phyloP scores from a whole-genome alignment of 1,140 invertebrate genomes.

The Myzus persicae region DNA sequence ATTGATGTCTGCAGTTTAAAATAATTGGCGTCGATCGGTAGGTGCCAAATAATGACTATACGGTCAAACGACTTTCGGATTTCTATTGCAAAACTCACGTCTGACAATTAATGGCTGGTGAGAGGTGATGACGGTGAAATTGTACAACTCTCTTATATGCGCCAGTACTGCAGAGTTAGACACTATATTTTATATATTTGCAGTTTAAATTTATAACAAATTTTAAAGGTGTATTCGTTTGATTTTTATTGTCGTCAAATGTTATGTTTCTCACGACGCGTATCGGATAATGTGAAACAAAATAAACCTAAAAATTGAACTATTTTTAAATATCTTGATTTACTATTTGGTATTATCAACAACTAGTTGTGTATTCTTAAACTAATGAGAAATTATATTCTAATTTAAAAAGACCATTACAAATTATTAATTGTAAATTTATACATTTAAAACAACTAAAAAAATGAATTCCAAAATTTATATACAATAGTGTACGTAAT shows the following conservation, averaged over 20 bases:
- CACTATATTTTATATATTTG: background rate
- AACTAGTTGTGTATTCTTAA: background rate
- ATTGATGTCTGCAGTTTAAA: background rate
- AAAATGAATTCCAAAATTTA: background rate
- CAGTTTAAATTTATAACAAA: background rate
- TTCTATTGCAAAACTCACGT: constrained; percentile 25
- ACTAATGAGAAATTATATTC: background rate
- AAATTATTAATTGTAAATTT: background rate
- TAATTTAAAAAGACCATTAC: background rate
- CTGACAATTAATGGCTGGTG: background rate
- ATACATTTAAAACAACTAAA: background rate
- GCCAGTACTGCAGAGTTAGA: background rate
- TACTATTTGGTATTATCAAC: background rate
- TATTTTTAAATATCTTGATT: background rate
- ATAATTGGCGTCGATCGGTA: no score
- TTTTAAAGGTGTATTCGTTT: background rate
- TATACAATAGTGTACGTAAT: no score
- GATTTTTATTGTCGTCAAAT: background rate
- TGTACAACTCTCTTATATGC: background rate
- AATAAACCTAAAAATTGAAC: background rate
- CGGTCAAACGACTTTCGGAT: constrained; percentile 13
- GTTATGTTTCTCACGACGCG: background rate
- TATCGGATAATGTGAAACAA: background rate
- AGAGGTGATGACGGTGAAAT: background rate
- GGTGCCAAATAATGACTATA: constrained; percentile 11